Base-by-base conservation (phyloP, 2,888 invertebrate species). In the Arenicola marina region DNA sequence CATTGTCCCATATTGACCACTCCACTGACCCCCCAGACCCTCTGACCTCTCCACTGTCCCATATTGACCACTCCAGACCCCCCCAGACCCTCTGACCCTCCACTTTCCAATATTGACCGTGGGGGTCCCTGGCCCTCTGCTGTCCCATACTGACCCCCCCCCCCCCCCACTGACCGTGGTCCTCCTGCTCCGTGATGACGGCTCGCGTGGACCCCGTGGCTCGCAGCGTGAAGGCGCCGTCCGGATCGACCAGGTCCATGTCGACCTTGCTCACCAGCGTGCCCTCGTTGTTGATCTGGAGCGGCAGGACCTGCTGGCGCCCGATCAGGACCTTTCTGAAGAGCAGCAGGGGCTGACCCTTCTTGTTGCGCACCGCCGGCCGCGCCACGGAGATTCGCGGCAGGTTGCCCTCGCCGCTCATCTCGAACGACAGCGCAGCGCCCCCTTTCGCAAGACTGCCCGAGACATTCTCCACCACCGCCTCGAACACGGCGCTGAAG, bases 331-430 rank as follows among this genome's bases (percentile, higher is more conserved):
- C 78, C 58, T 73, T 76, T 69, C 79, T 79, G 69, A 82, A 84
- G 46, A 83, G 69, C 60, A 83, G 65, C 61, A 84, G 61, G 7
- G 83, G 77, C 65, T 83, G 82, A 58, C 83, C 83, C 56, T 78
- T 76, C 75, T 81, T 81, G 72, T 82, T 83, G 48, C 81, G 72
- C 1, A 80, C 72, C 4, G 74, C 73, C 7, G 84, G 84, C 63
- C 79, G 79, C 34, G 67, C 59, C 4, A 84, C 76, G 26, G 71
- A 72, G 54, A 84, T 76, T 24, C 82, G 68, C 1, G 84, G 84
- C 48, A 84, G 73, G 68, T 82, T 83, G 18, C 84, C 83, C 48
- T 84, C 84, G 11, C 84, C 84, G 3, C 72, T 66, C 29, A 84
- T 65, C 65, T 84, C 83, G 74, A 83, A 84, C 18, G 70, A 73